phyloP scores from a whole-genome alignment of 2,888 invertebrate species.

The Drosophila bunnanda region DNA sequence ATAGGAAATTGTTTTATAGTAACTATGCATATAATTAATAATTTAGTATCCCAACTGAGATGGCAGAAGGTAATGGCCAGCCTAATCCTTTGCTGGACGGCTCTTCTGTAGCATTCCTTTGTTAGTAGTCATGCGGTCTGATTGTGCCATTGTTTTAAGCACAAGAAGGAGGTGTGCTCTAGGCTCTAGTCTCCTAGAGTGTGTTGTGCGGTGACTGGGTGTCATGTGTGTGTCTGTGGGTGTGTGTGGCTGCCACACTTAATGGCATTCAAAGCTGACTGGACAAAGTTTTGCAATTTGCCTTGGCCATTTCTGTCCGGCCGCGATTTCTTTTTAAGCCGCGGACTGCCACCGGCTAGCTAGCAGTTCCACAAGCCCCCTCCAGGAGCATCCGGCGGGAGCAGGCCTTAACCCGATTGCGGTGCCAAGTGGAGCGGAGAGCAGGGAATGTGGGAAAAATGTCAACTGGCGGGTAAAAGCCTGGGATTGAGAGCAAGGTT shows the following conservation, averaged over 20 bases:
- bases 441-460: conserved; percentile 17
- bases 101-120: neutral
- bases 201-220: conserved; percentile 1
- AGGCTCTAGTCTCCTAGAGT: neutral
- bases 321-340: conserved; percentile 60
- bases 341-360: conserved; percentile 11
- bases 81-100: neutral
- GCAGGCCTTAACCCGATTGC: conserved; percentile 30
- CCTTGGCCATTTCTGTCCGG: conserved; percentile 64
- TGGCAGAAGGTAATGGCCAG: neutral
- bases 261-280: conserved; percentile 63
- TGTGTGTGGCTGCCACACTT: conserved; percentile 37
- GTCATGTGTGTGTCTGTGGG: conserved; percentile 23
- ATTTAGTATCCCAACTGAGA: too few relatives aligned
- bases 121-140: conserved; percentile 28
- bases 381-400: conserved; percentile 7
- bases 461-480: conserved; percentile 26
- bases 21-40: neutral
- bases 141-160: conserved; percentile 65
- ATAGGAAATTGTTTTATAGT: neutral
- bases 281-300: conserved; percentile 66
- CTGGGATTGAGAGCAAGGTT: conserved; percentile 34
- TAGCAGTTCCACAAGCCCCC: too few relatives aligned
- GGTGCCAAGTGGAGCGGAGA: conserved; percentile 10
- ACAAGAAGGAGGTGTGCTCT: neutral